Conservation (phyloP, 2,888 invertebrate species). For the Cheilosia variabilis region DNA sequence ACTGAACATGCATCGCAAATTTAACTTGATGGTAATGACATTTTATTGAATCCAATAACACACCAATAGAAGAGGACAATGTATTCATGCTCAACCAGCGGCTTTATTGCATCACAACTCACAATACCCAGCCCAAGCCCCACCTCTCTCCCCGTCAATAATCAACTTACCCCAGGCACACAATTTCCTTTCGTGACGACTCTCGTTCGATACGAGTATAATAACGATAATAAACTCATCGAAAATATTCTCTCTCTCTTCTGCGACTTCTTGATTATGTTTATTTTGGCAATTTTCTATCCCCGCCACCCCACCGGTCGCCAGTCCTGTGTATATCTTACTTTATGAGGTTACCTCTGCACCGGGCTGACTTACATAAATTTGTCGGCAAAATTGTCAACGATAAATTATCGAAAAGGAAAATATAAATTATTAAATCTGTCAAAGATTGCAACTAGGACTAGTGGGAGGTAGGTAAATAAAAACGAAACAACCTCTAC, state of each 20-base stretch:
- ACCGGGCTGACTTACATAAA: constrained; percentile 57
- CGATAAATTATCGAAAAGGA: constrained; percentile 73
- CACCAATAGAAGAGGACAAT: constrained; percentile 57
- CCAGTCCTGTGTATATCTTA: constrained; percentile 60
- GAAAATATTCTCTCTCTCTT: constrained; percentile 50
- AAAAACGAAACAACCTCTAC: neutral
- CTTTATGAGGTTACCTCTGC: constrained; percentile 66
- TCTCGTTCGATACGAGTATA: constrained; percentile 57
- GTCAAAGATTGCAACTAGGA: constrained; percentile 71
- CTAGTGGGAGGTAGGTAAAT: constrained; percentile 40
- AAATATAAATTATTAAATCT: constrained; percentile 75
- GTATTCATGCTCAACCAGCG: constrained; percentile 36
- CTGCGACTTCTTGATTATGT: constrained; percentile 69
- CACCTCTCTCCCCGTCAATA: too few species aligned
- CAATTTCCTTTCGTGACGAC: constrained; percentile 63
- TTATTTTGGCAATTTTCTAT: constrained; percentile 72
- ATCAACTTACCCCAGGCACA: neutral
- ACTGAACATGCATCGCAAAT: constrained; percentile 40
- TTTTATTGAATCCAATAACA: constrained; percentile 68
- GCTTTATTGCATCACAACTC: constrained; percentile 53
- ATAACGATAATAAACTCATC: constrained; percentile 76
- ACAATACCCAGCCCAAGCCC: constrained; percentile 28
- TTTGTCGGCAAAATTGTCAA: constrained; percentile 71
- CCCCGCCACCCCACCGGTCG: constrained; percentile 26
- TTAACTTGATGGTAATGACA: constrained; percentile 61